These are phyloP conservation scores for Drosophila maculinotata DNA, from an alignment of 2,888 invertebrate species.

Conservation along the genomic window DNA sequence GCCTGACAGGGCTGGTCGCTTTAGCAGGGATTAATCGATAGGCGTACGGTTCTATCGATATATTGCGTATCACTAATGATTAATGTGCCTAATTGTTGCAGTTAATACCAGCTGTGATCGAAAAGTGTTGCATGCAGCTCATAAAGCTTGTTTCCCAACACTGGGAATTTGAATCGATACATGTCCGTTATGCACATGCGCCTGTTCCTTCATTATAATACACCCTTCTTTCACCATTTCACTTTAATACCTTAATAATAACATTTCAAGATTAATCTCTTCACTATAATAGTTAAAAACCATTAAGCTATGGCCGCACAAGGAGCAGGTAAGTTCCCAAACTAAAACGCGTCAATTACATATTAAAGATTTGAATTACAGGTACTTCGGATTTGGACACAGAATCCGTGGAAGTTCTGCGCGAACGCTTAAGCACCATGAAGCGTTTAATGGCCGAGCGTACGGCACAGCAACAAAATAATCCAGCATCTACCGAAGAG, in stretches of 20 bases:
- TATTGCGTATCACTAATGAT: too few species aligned
- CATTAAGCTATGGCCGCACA: conserved; percentile 29
- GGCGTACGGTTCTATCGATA: too few species aligned
- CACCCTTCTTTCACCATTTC: conserved; percentile 34
- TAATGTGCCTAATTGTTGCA: conserved; percentile 29
- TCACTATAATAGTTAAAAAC: conserved; percentile 10
- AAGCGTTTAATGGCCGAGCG: conserved; percentile 92
- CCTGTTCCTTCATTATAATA: conserved; percentile 25
- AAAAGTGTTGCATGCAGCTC: conserved; percentile 2
- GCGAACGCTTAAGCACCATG: conserved; percentile 91
- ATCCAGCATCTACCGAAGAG: conserved; percentile 83
- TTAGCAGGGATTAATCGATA: too few species aligned
- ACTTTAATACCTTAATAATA: conserved; percentile 40
- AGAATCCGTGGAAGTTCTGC: conserved; percentile 93
- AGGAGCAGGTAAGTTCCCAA: conserved; percentile 25
- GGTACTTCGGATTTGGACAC: conserved; percentile 84
- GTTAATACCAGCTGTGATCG: conserved; percentile 28
- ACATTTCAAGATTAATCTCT: conserved; percentile 18
- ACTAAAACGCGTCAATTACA: background rate
- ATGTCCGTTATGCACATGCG: conserved; percentile 57
- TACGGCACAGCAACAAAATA: conserved; percentile 85
- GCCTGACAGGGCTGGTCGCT: too few species aligned
- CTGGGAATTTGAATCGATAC: conserved; percentile 17
- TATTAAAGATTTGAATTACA: conserved; percentile 25
- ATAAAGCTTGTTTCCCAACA: background rate